Conservation (phyloP, 1,140 invertebrate species). For the Glossosoma conforme region DNA sequence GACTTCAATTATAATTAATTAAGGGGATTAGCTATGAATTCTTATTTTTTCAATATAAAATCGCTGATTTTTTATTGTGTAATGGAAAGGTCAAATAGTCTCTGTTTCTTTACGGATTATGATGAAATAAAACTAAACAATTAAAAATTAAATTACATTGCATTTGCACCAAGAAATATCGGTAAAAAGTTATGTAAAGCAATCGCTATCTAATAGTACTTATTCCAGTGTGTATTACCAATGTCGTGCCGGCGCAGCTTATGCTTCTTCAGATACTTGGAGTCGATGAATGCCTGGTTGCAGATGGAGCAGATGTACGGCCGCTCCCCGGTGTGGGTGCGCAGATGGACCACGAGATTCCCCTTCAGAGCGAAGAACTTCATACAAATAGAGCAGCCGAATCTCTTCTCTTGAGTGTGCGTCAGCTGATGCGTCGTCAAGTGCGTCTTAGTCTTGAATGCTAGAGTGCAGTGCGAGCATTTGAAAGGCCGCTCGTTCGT, state of each 20-base stretch:
- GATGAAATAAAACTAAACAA: too few relatives aligned
- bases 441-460: conserved; percentile 53
- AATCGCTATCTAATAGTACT: conserved; percentile 11
- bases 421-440: conserved; percentile 51
- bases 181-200: too few relatives aligned
- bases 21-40: too few relatives aligned
- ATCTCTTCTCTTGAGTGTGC: conserved; percentile 50
- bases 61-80: too few relatives aligned
- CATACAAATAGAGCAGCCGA: conserved; percentile 51
- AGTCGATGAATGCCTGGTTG: conserved; percentile 51
- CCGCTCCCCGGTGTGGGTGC: conserved; percentile 55
- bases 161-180: not conserved
- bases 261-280: conserved; percentile 50
- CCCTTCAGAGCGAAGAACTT: conserved; percentile 49
- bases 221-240: conserved; percentile 44
- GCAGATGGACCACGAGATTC: conserved; percentile 46
- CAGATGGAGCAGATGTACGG: conserved; percentile 62
- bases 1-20: too few relatives aligned
- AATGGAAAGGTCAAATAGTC: too few relatives aligned
- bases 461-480: conserved; percentile 49
- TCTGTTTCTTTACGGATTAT: too few relatives aligned
- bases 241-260: conserved; percentile 47
- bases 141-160: not conserved
- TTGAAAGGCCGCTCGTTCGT: conserved; percentile 52
- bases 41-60: too few relatives aligned